Evolutionary conservation across 2,888 invertebrate genomes (phyloP).

Genomic region (Drosophila atripex): DNA sequence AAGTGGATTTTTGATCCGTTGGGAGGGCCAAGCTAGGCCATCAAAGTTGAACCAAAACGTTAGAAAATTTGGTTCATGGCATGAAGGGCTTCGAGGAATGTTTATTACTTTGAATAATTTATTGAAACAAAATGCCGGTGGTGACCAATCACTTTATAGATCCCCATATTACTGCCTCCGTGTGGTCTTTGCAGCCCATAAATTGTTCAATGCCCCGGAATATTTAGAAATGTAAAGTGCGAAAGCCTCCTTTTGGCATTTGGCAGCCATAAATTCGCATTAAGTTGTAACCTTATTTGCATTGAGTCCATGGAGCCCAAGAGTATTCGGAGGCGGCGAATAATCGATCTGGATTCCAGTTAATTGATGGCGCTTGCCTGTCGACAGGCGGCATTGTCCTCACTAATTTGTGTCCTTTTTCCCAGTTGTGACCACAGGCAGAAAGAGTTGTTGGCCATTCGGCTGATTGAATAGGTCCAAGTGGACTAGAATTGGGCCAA

Average conservation of each 20-base stretch:
- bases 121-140: neutral
- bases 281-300: conserved; percentile 59
- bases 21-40: neutral
- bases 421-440: conserved; percentile 51
- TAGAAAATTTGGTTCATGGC: neutral
- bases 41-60: neutral
- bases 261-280: conserved; percentile 66
- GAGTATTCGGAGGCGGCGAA: conserved; percentile 13
- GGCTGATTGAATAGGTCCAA: conserved; percentile 70
- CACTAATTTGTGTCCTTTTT: conserved; percentile 60
- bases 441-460: conserved; percentile 43
- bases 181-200: conserved; percentile 59
- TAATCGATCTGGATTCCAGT: conserved; percentile 38
- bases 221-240: conserved; percentile 57
- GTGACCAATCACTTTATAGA: neutral
- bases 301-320: conserved; percentile 38
- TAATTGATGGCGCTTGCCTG: conserved; percentile 39
- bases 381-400: conserved; percentile 20
- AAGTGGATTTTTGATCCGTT: conserved; percentile 1
- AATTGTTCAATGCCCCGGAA: conserved; percentile 59
- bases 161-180: conserved; percentile 40
- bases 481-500: conserved; percentile 17
- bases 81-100: neutral
- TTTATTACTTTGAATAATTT: conserved; percentile 9
- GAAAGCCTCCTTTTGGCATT: conserved; percentile 37